Conservation (phyloP, 2,113 vertebrate species). For the Chionomys nivalis region DNA sequence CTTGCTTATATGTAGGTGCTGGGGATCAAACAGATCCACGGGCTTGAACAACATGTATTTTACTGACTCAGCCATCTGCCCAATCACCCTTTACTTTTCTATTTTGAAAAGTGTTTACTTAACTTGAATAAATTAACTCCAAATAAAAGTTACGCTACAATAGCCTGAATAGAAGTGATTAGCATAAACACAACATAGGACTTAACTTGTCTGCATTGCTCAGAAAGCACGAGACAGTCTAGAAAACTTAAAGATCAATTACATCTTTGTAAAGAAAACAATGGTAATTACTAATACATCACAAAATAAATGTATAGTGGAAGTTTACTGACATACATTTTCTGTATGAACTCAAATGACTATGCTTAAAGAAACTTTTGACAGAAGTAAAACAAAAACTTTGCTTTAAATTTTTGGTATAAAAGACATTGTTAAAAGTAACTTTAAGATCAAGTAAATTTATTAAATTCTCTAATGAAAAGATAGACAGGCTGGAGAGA, state of each 20-base stretch:
- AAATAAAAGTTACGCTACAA: not conserved
- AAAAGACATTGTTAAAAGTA: not conserved
- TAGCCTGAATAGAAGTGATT: not conserved
- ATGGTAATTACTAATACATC: not conserved
- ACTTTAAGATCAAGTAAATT: not conserved
- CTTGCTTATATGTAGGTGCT: not conserved
- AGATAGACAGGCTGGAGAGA: not conserved
- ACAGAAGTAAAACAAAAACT: not conserved
- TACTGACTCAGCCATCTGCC: not conserved
- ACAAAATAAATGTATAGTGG: not conserved
- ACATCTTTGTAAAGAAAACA: not conserved
- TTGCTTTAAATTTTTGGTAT: not conserved
- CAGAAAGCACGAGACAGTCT: not conserved
- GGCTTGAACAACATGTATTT: not conserved
- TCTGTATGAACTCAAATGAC: not conserved
- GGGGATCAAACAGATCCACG: not conserved
- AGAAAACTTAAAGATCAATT: not conserved
- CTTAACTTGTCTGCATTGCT: not conserved
- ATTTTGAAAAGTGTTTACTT: not conserved
- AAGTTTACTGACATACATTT: not conserved
- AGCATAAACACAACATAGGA: not conserved
- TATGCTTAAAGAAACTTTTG: not conserved
- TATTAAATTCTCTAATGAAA: not conserved
- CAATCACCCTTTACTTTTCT: not conserved
- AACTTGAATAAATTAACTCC: not conserved